Evolutionary conservation across 2,113 vertebrate genomes (phyloP).

Genomic region (Aspiorhynchus laticeps): DNA sequence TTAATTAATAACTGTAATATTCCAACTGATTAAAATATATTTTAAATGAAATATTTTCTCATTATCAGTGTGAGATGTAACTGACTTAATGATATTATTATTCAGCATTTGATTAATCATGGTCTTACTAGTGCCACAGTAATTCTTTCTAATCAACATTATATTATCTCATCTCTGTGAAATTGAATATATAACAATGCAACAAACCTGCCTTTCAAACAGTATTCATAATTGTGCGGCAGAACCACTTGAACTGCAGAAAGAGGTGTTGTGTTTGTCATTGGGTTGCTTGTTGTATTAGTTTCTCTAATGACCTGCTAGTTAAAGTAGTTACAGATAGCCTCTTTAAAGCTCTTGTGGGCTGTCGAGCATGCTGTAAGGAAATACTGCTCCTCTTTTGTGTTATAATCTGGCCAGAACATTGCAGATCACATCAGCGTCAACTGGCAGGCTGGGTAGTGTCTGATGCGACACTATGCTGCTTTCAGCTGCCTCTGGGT

Average conservation of each 20-base stretch:
- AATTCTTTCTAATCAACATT: constrained; percentile 12
- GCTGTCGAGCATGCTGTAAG: constrained; percentile 6
- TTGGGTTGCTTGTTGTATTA: constrained; percentile 16
- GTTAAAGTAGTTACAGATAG: constrained; percentile 30
- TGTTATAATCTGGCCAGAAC: neutral
- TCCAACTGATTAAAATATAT: neutral
- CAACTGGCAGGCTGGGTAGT: neutral
- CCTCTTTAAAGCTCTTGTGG: constrained; percentile 6
- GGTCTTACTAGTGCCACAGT: neutral
- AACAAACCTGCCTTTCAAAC: constrained; percentile 24
- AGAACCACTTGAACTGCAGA: constrained; percentile 5
- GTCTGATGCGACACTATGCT: constrained; percentile 8
- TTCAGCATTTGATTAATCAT: neutral
- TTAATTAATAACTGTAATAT: neutral
- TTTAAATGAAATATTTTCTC: neutral
- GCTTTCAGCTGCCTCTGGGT: neutral
- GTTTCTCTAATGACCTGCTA: neutral
- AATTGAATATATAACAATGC: neutral
- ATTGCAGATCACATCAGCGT: neutral
- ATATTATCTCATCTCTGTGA: constrained; percentile 2
- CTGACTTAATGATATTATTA: neutral
- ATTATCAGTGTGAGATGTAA: neutral
- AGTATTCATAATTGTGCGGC: neutral
- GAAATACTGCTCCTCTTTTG: neutral
- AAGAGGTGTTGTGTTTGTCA: constrained; percentile 32